These are phyloP conservation scores for Saguinus midas DNA, from an alignment of 2,113 vertebrate genomes.

Conservation along the genomic window DNA sequence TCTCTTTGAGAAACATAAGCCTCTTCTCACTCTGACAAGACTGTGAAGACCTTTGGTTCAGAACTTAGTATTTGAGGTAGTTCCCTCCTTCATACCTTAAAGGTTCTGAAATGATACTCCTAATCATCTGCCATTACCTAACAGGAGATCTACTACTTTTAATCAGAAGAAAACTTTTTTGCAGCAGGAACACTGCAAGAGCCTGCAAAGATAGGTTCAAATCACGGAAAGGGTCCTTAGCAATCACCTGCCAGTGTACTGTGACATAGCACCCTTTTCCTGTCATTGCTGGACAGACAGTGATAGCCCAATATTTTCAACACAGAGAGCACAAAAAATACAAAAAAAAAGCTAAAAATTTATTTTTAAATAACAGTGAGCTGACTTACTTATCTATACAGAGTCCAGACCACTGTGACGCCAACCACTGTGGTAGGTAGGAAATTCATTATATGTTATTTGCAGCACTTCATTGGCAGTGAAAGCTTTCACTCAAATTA, in stretches of 20 bases:
- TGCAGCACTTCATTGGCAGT: not conserved
- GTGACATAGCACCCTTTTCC: not conserved
- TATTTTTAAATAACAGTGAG: not conserved
- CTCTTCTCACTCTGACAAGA: not conserved
- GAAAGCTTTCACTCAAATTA: not conserved
- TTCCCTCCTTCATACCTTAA: not conserved
- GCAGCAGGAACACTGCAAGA: not conserved
- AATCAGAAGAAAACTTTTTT: not conserved
- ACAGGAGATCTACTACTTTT: not conserved
- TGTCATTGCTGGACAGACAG: not conserved
- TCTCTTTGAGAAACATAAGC: not conserved
- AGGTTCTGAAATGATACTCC: not conserved
- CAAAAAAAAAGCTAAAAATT: not conserved
- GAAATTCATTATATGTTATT: not conserved
- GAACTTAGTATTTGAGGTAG: not conserved
- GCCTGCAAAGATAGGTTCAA: not conserved
- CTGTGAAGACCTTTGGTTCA: not conserved
- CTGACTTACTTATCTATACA: not conserved
- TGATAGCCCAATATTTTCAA: not conserved
- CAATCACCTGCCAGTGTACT: not conserved
- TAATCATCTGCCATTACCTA: not conserved
- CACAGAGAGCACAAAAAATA: not conserved
- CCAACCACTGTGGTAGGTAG: fast-evolving
- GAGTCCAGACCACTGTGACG: not conserved
- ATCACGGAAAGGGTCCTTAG: not conserved